These are phyloP conservation scores for Climacteris rufus DNA, from an alignment of 2,113 vertebrate species.

Conservation along the genomic window DNA sequence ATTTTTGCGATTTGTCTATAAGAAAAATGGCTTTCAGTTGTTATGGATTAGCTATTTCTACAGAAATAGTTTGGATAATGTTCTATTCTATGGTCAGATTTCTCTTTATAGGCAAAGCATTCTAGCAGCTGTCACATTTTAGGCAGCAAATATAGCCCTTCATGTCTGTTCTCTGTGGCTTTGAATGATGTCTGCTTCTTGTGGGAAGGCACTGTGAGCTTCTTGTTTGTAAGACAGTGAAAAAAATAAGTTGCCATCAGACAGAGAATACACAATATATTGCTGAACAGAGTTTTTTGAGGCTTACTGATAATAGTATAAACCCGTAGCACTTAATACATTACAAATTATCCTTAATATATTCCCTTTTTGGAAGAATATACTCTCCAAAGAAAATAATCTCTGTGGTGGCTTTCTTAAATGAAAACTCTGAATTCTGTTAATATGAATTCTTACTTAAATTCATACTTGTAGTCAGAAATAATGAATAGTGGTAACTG, in stretches of 20 bases:
- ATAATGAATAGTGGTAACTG: background rate
- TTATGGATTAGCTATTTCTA: background rate
- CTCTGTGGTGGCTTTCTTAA: background rate
- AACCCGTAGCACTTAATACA: background rate
- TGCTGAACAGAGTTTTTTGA: background rate
- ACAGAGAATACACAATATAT: background rate
- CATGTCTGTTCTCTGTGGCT: background rate
- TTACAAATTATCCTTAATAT: background rate
- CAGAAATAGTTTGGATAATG: background rate
- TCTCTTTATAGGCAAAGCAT: background rate
- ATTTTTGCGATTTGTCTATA: background rate
- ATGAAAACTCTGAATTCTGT: background rate
- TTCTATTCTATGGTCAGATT: background rate
- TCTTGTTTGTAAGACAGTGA: background rate
- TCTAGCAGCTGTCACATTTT: background rate
- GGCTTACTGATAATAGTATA: background rate
- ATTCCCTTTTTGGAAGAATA: background rate
- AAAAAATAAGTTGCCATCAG: background rate
- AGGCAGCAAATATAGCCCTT: background rate
- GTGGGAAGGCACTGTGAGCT: background rate
- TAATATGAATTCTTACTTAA: background rate
- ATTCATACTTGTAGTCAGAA: background rate
- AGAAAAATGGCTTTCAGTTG: background rate
- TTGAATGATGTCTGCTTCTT: background rate
- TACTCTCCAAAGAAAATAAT: background rate